Conservation (phyloP, 2,113 vertebrate genomes). For the Thinocorus orbignyianus region DNA sequence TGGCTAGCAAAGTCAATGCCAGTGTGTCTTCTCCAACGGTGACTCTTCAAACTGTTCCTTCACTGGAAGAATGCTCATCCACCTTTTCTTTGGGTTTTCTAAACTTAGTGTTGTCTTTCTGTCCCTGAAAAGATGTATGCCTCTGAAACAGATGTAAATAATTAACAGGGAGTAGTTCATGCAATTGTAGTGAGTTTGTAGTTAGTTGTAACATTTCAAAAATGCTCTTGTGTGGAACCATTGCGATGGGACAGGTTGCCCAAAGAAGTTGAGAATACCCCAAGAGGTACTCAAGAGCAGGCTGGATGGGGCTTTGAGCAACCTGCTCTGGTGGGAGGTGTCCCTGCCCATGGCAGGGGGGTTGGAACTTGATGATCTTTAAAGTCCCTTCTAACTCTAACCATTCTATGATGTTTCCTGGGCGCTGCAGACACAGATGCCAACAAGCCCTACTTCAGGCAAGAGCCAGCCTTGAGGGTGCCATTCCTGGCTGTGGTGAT, state of each 20-base stretch:
- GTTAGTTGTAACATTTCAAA: not conserved
- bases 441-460: not conserved
- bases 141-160: not conserved
- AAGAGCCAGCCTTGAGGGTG: not conserved
- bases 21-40: accelerated
- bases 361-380: too few species aligned
- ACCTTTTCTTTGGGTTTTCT: not conserved
- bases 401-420: not conserved
- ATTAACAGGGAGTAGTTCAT: not conserved
- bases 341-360: too few species aligned
- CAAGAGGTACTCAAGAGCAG: too few species aligned
- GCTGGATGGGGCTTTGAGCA: too few species aligned
- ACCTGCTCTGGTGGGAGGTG: too few species aligned
- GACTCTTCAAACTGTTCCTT: not conserved
- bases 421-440: accelerated
- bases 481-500: not conserved
- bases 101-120: not conserved
- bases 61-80: not conserved
- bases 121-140: not conserved
- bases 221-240: accelerated
- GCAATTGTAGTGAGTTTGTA: accelerated
- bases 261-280: too few species aligned
- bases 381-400: too few species aligned
- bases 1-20: accelerated
- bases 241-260: too few species aligned